Evolutionary conservation across 2,113 vertebrate species (phyloP).

Genomic region (Carollia perspicillata): DNA sequence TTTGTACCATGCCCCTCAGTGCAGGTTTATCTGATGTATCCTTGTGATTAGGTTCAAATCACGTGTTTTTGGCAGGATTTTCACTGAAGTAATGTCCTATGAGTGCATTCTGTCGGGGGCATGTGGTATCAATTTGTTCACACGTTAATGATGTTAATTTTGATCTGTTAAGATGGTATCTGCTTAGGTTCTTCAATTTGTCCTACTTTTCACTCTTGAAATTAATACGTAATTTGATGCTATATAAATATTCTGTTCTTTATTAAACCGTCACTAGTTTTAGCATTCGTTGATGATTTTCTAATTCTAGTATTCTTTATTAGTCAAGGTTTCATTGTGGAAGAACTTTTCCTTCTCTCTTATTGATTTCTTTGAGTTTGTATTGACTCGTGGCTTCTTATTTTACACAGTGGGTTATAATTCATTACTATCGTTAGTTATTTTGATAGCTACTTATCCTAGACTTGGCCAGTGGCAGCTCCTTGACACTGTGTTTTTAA

Average conservation of each 20-base stretch:
- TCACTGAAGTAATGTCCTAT: background rate
- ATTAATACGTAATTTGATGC: conserved; percentile 7
- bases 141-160: background rate
- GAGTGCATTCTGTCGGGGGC: background rate
- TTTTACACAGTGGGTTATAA: background rate
- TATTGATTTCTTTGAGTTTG: background rate
- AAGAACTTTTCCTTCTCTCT: background rate
- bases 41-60: background rate
- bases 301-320: background rate
- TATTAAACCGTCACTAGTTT: background rate
- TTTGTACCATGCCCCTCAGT: background rate
- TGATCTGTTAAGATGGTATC: background rate
- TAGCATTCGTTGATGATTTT: background rate
- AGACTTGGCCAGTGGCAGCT: background rate
- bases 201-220: background rate
- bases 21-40: background rate
- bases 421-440: background rate
- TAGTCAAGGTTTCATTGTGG: background rate
- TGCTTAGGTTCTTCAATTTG: background rate
- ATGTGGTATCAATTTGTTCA: background rate
- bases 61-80: background rate
- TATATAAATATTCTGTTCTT: background rate
- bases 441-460: background rate
- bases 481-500: background rate
- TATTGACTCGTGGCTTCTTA: background rate